Percentiles rank a stretch among this genome's conserved stretches.
Evolutionary conservation across 1,140 invertebrate genomes (phyloP).

Genomic region (Oncopeltus fasciatus): DNA sequence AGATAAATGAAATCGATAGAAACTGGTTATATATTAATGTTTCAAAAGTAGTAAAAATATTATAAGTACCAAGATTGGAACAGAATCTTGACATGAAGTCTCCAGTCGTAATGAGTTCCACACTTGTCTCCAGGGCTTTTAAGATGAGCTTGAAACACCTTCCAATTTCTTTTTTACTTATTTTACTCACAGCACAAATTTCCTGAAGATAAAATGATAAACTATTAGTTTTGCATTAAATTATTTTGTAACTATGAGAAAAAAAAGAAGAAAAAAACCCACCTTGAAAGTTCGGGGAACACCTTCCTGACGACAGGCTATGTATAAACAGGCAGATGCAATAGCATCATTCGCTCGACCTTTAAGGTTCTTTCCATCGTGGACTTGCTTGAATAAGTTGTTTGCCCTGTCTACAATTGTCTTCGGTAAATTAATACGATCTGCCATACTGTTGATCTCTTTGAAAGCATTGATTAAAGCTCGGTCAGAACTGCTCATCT

Average conservation of each 20-base stretch:
- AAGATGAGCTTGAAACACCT: conserved; percentile 89
- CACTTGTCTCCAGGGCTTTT: conserved; percentile 83
- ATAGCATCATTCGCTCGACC: conserved; percentile 86
- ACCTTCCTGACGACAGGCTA: conserved; percentile 95
- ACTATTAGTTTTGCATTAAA: not conserved
- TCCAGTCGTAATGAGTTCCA: conserved; percentile 93
- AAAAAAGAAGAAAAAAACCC: conserved; percentile 12
- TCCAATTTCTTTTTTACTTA: conserved; percentile 99
- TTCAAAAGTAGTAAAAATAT: not conserved
- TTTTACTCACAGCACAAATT: conserved; percentile 95
- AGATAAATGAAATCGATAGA: not conserved
- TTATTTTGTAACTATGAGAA: not conserved
- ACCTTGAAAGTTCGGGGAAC: conserved; percentile 96
- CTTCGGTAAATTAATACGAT: conserved; percentile 90
- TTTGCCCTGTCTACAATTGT: conserved; percentile 91
- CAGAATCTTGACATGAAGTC: conserved; percentile 96
- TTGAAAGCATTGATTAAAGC: conserved; percentile 88
- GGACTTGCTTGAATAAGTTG: conserved; percentile 93
- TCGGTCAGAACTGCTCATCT: conserved; percentile 83
- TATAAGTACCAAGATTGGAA: conserved; percentile 48
- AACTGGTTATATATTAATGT: not conserved
- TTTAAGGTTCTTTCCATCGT: conserved; percentile 92
- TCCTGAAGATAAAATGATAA: conserved; percentile 37
- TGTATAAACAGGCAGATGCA: conserved; percentile 95
- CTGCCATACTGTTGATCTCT: conserved; percentile 95